phyloP scores from a whole-genome alignment of 1,140 invertebrate species.

The Polypedilum vanderplanki region DNA sequence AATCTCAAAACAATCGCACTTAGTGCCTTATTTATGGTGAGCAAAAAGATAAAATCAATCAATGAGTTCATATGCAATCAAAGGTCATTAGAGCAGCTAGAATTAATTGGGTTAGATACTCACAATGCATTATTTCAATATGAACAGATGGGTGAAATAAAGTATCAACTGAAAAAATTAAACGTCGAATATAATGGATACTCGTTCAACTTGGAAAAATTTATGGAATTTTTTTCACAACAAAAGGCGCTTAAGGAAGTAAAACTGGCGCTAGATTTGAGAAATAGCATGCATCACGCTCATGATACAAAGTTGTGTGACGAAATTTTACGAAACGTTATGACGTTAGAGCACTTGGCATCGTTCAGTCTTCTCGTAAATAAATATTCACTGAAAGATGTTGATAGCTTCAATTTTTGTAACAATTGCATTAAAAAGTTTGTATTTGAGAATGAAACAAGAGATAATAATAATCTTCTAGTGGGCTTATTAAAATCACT shows the following conservation, averaged over 20 bases:
- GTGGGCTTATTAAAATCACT: background rate
- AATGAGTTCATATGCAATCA: constrained; percentile 13
- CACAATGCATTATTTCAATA: constrained; percentile 13
- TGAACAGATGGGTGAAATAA: background rate
- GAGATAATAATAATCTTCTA: background rate
- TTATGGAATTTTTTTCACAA: background rate
- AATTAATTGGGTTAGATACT: constrained; percentile 4
- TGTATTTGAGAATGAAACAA: background rate
- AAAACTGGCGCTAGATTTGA: constrained; percentile 20
- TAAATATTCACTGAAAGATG: constrained; percentile 2
- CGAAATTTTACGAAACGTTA: background rate
- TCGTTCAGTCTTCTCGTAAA: constrained; percentile 8
- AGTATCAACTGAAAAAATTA: constrained; percentile 9
- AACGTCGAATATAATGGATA: constrained; percentile 25
- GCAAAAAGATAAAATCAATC: constrained; percentile 16
- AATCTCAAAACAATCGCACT: background rate
- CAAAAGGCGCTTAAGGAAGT: background rate
- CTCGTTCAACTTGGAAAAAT: background rate
- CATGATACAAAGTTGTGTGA: constrained; percentile 7
- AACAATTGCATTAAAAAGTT: background rate
- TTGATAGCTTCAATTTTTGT: background rate
- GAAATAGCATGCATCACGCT: background rate
- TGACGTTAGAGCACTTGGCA: background rate
- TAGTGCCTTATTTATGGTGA: background rate
- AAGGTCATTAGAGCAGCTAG: constrained; percentile 1